A percentile compares a stretch with the other conserved stretches of the same genome.
Conservation (phyloP, 2,797 vertebrate genomes). For the Microctenopoma lineatum region DNA sequence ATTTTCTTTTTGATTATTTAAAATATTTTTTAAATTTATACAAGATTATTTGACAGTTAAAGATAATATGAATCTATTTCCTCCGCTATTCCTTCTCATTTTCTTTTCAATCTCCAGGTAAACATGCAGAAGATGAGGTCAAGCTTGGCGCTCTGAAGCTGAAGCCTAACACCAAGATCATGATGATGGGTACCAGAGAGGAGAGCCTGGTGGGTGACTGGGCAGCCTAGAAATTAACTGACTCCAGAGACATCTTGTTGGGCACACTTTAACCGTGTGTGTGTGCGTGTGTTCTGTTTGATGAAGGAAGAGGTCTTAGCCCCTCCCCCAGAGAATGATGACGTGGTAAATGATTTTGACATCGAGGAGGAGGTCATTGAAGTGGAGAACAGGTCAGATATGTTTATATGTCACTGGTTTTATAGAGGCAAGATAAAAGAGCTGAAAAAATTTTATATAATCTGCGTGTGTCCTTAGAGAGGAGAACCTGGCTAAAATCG, state of each 20-base stretch:
- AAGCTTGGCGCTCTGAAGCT: constrained; percentile 96
- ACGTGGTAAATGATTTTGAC: constrained; percentile 98
- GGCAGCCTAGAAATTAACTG: neutral
- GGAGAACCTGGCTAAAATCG: constrained; percentile 97
- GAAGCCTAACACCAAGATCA: constrained; percentile 99
- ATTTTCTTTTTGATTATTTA: constrained; percentile 1
- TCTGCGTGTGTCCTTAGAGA: constrained; percentile 83
- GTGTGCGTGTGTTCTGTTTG: constrained; percentile 52
- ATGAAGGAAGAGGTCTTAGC: constrained; percentile 96
- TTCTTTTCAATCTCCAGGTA: constrained; percentile 84
- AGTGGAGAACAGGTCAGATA: constrained; percentile 94
- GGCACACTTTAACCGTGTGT: no score
- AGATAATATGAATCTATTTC: neutral
- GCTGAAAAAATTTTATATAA: neutral
- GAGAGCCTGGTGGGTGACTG: constrained; percentile 91
- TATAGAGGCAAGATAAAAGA: neutral
- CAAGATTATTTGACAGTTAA: neutral
- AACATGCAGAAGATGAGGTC: constrained; percentile 95
- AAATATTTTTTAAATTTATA: neutral
- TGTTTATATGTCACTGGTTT: neutral
- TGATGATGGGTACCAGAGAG: constrained; percentile 99
- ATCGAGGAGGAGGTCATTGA: constrained; percentile 99
- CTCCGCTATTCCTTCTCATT: neutral
- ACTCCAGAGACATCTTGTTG: neutral
- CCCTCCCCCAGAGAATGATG: constrained; percentile 97